phyloP scores from a whole-genome alignment of 92 coral and sea anemone genomes.

The Umimayanthus kanabou region DNA sequence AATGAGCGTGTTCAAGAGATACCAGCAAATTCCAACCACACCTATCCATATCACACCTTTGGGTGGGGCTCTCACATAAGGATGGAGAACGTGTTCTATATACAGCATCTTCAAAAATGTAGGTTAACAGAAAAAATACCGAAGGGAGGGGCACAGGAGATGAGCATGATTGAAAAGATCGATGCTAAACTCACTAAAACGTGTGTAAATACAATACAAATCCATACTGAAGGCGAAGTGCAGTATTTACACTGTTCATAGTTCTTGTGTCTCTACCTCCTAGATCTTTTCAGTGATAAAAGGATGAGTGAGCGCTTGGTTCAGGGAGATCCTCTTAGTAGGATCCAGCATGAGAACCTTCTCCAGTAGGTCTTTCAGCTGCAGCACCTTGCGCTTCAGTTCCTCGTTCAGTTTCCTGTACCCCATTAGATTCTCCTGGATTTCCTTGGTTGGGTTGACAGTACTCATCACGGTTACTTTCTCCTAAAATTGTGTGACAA shows the following conservation, averaged over 20 bases:
- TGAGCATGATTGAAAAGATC: not conserved
- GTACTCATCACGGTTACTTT: constrained; percentile 92
- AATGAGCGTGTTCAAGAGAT: not conserved
- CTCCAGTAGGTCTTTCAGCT: constrained; percentile 91
- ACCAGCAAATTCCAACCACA: not conserved
- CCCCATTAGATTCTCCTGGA: constrained; percentile 78
- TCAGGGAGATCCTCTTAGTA: constrained; percentile 85
- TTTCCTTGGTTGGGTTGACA: constrained; percentile 90
- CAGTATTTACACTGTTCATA: constrained; percentile 25
- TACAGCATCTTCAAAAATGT: not conserved
- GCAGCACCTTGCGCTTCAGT: constrained; percentile 87
- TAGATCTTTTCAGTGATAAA: constrained; percentile 99
- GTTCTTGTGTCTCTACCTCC: constrained; percentile 45
- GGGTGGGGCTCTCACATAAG: not conserved
- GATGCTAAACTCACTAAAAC: constrained; percentile 26
- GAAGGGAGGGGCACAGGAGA: not conserved
- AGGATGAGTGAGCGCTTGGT: constrained; percentile 97
- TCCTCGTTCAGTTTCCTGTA: constrained; percentile 86
- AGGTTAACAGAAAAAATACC: not conserved
- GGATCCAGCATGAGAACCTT: constrained; percentile 96
- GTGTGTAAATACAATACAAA: constrained; percentile 3
- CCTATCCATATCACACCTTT: not conserved
- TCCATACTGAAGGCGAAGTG: constrained; percentile 9
- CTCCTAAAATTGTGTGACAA: constrained; percentile 54
- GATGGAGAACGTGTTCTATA: no score